Conservation (phyloP, 2,797 vertebrate genomes). For the Anas georgica region DNA sequence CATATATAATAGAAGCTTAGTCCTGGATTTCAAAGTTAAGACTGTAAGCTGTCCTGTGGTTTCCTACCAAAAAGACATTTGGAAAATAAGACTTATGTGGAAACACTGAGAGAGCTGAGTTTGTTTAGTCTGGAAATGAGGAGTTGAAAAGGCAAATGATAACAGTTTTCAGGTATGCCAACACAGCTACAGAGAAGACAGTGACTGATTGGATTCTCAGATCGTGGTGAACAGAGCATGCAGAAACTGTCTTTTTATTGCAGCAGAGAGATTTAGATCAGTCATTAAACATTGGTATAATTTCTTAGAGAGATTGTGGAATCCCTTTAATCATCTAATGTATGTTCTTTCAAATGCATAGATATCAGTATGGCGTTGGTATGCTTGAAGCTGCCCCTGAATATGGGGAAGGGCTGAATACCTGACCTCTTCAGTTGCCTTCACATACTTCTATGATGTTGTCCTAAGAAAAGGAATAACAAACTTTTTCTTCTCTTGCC, state of each 20-base stretch:
- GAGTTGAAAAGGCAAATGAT: conserved; percentile 3
- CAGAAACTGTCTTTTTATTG: not conserved
- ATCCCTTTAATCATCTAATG: not conserved
- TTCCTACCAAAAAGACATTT: conserved; percentile 13
- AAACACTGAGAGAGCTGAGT: not conserved
- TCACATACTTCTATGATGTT: not conserved
- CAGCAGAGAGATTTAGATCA: not conserved
- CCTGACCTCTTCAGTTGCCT: not conserved
- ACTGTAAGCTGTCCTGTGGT: not conserved
- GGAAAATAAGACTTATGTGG: conserved; percentile 19
- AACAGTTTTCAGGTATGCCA: conserved; percentile 1
- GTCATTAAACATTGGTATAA: not conserved
- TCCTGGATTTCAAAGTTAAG: conserved; percentile 5
- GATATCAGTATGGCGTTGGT: not conserved
- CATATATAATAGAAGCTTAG: not conserved
- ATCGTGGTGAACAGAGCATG: rapidly evolving
- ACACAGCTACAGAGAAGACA: not conserved
- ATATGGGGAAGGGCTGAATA: not conserved
- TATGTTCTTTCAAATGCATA: not conserved
- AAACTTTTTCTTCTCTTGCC: not conserved
- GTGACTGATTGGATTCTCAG: not conserved
- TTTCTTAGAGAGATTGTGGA: not conserved
- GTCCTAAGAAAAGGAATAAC: not conserved
- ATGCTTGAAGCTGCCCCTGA: not conserved
- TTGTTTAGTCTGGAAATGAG: conserved; percentile 53